phyloP scores from a whole-genome alignment of 2,113 vertebrate genomes.

The Puma concolor region DNA sequence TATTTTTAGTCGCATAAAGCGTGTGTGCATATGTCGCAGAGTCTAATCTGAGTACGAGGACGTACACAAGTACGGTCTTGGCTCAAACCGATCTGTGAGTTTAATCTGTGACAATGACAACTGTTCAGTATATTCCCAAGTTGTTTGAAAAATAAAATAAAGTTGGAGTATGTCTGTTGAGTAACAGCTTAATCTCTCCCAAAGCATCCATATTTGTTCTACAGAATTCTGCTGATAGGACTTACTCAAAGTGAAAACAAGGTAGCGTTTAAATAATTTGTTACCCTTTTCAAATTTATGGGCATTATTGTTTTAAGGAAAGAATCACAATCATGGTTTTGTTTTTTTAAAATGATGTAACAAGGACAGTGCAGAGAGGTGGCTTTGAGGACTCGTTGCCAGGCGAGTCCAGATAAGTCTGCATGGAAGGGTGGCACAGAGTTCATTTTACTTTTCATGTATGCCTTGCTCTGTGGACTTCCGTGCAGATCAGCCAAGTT shows the following conservation, averaged over 20 bases:
- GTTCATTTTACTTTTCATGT: neutral
- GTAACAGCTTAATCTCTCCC: neutral
- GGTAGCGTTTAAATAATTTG: neutral
- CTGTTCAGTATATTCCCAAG: neutral
- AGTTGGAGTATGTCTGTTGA: neutral
- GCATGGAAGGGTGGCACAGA: neutral
- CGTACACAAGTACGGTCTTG: neutral
- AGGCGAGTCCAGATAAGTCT: neutral
- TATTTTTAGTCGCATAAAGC: constrained; percentile 39
- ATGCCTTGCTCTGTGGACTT: neutral
- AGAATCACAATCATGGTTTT: neutral
- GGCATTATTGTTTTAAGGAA: neutral
- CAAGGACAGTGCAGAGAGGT: neutral
- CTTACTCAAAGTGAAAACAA: neutral
- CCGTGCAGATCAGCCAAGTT: neutral
- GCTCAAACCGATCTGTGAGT: neutral
- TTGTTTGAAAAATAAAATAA: neutral
- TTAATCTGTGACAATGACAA: neutral
- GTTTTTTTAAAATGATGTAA: neutral
- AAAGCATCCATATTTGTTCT: neutral
- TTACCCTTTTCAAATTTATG: neutral
- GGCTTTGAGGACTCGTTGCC: neutral
- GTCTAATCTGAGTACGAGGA: neutral
- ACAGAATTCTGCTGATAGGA: neutral
- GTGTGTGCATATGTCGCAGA: neutral